A percentile compares a stretch with the other conserved stretches of the same genome.
Conservation (phyloP, 2,797 vertebrate genomes). For the Catostomus latipinnis region DNA sequence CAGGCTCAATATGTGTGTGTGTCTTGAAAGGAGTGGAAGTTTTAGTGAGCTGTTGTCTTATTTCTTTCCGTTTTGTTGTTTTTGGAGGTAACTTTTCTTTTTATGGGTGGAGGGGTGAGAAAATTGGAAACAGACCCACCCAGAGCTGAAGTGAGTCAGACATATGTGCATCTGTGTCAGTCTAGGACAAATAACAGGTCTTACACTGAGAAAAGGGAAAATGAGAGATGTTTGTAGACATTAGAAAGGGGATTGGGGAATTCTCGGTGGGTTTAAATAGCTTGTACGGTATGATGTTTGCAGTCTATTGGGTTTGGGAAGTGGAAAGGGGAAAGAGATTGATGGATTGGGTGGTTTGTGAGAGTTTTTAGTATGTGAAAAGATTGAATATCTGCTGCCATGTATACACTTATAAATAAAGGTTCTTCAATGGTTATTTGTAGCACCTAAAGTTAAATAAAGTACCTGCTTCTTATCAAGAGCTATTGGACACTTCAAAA, state of each 20-base stretch:
- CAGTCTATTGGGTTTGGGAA: constrained; percentile 10
- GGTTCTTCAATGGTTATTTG: background rate
- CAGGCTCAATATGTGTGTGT: constrained; percentile 24
- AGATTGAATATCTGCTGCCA: constrained; percentile 9
- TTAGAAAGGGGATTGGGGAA: background rate
- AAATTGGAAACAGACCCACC: constrained; percentile 84
- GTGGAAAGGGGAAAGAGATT: background rate
- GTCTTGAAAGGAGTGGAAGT: constrained; percentile 41
- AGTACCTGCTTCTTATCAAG: background rate
- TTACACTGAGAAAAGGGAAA: constrained; percentile 1
- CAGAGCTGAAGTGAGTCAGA: constrained; percentile 78
- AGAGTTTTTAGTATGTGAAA: constrained; percentile 24
- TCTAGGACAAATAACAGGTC: constrained; percentile 18
- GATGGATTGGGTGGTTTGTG: constrained; percentile 6
- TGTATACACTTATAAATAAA: background rate
- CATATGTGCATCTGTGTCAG: constrained; percentile 43
- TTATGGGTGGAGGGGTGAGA: constrained; percentile 69
- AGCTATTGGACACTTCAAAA: too few species aligned
- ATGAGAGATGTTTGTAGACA: background rate
- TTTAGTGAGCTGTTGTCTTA: constrained; percentile 38
- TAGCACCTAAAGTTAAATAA: background rate
- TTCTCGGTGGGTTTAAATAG: constrained; percentile 3
- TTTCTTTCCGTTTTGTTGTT: constrained; percentile 59
- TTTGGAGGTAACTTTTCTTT: constrained; percentile 62
- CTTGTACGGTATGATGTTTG: background rate